phyloP scores from a whole-genome alignment of 1,140 invertebrate species.

The Pogonus chalceus region DNA sequence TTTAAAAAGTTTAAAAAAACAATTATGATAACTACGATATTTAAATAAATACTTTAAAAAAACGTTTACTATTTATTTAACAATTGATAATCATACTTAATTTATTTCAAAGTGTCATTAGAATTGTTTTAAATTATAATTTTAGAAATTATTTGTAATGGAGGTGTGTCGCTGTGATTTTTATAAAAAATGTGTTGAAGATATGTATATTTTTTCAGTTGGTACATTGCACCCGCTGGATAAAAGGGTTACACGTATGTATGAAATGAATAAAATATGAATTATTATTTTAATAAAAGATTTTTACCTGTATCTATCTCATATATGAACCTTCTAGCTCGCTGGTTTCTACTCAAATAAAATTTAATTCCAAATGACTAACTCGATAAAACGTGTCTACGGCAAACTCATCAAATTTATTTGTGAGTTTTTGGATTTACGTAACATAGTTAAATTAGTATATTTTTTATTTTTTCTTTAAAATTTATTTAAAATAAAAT shows the following conservation, averaged over 20 bases:
- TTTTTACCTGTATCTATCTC: background rate
- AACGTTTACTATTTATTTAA: background rate
- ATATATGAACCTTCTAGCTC: too few species aligned
- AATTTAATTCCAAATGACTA: too few species aligned
- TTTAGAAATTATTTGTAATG: background rate
- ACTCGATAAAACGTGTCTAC: too few species aligned
- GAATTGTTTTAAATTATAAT: background rate
- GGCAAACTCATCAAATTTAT: too few species aligned
- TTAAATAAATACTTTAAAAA: background rate
- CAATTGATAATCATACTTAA: background rate
- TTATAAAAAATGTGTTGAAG: background rate
- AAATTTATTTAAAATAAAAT: too few species aligned
- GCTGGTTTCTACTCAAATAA: too few species aligned
- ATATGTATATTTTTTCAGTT: background rate
- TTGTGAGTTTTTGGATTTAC: too few species aligned
- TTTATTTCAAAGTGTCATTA: background rate
- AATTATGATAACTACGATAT: too few species aligned
- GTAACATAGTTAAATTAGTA: too few species aligned
- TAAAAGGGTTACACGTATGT: background rate
- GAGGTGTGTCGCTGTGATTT: background rate
- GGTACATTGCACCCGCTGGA: background rate
- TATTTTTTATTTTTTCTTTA: too few species aligned
- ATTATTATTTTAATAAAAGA: background rate
- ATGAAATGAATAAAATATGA: background rate
- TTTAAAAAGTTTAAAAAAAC: too few species aligned